Percentiles rank a stretch among this genome's conserved stretches.
These are phyloP conservation scores for Emesis russula DNA, from an alignment of 2,888 invertebrate genomes.

Conservation along the genomic window DNA sequence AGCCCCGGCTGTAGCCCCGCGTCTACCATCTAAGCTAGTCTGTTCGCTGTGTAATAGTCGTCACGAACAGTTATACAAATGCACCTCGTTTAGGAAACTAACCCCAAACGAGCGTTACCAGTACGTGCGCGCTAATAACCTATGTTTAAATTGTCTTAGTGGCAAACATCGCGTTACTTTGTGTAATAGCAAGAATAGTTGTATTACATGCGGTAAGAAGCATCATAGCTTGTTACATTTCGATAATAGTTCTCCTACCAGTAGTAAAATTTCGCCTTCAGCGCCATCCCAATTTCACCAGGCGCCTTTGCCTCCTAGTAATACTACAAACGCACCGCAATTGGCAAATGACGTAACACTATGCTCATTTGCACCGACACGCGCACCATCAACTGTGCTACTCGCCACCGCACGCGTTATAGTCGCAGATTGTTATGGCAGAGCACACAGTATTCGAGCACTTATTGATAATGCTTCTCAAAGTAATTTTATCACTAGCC, in stretches of 20 bases:
- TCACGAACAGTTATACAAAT: constrained; percentile 39
- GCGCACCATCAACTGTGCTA: constrained; percentile 22
- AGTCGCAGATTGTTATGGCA: constrained; percentile 2
- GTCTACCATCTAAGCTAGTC: neutral
- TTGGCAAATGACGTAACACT: neutral
- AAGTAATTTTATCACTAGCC: constrained; percentile 42
- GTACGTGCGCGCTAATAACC: neutral
- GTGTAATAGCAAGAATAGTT: neutral
- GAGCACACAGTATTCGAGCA: constrained; percentile 4
- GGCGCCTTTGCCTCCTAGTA: neutral
- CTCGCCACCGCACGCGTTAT: constrained; percentile 40
- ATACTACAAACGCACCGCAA: neutral
- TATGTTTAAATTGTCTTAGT: neutral
- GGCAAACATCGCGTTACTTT: neutral
- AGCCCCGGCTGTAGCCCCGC: no score
- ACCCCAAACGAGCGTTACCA: constrained; percentile 27
- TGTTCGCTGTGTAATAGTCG: constrained; percentile 6
- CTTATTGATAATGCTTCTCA: constrained; percentile 47
- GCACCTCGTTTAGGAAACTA: constrained; percentile 27
- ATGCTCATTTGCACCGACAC: neutral
- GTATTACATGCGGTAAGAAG: neutral
- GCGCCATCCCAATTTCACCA: neutral
- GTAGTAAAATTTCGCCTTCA: neutral
- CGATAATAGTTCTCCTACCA: neutral
- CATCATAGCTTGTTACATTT: neutral